Evolutionary conservation across 2,797 vertebrate species (phyloP).

Genomic region (Liparis tanakae): DNA sequence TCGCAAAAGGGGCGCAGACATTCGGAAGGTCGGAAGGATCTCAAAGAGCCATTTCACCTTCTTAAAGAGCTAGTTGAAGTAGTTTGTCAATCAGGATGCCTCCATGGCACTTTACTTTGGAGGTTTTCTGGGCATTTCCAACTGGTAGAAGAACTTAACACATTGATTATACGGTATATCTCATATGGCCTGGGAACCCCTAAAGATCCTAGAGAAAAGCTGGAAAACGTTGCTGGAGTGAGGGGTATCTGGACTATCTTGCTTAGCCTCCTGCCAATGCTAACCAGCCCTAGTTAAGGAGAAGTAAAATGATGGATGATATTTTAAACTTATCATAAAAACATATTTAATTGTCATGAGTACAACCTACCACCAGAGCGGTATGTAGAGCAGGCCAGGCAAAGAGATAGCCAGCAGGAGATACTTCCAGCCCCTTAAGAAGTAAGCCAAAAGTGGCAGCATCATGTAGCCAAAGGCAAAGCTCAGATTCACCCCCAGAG

Average conservation of each 20-base stretch:
- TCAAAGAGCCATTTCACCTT: too few relatives aligned
- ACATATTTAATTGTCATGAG: background rate
- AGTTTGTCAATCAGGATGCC: too few relatives aligned
- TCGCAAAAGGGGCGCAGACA: too few relatives aligned
- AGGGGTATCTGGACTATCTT: background rate
- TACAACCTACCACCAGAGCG: conserved; percentile 80
- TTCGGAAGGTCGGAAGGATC: too few relatives aligned
- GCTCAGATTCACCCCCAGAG: conserved; percentile 83
- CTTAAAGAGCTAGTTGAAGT: too few relatives aligned
- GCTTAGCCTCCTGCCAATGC: background rate
- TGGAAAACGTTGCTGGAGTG: background rate
- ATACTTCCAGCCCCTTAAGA: conserved; percentile 85
- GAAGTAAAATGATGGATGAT: background rate
- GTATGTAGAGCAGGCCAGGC: conserved; percentile 2
- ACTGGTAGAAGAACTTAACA: too few relatives aligned
- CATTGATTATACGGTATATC: too few relatives aligned
- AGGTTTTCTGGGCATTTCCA: too few relatives aligned
- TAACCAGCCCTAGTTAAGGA: background rate
- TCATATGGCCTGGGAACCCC: too few relatives aligned
- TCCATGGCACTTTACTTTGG: too few relatives aligned
- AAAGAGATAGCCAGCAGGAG: conserved; percentile 75
- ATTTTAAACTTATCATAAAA: background rate
- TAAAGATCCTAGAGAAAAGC: background rate
- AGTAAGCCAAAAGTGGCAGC: conserved; percentile 85
- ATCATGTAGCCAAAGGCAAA: conserved; percentile 87